These are phyloP conservation scores for Seriola aureovittata DNA, from an alignment of 2,113 vertebrate species.

Conservation along the genomic window DNA sequence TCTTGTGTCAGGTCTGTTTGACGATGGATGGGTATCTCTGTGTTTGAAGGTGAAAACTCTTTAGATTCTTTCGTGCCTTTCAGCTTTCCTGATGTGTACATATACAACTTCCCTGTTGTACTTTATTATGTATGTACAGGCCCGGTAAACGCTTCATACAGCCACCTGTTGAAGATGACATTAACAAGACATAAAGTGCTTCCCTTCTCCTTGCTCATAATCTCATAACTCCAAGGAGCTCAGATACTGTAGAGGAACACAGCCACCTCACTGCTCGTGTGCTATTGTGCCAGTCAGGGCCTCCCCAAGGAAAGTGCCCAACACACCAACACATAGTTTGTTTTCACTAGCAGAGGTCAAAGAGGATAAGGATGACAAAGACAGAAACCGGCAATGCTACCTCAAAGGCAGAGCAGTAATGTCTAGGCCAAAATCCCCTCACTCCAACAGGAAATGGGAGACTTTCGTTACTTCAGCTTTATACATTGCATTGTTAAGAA, in stretches of 20 bases:
- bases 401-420: not conserved
- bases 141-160: too few relatives aligned
- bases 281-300: not conserved
- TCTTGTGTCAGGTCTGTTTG: not conserved
- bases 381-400: not conserved
- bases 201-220: not conserved
- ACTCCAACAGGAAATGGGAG: not conserved
- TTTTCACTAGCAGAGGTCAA: conserved; percentile 16
- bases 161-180: too few relatives aligned
- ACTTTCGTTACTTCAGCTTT: not conserved
- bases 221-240: not conserved
- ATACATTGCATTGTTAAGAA: not conserved
- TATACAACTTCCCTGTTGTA: too few relatives aligned
- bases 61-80: not conserved
- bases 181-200: too few relatives aligned
- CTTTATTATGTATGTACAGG: too few relatives aligned
- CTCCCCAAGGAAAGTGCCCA: not conserved
- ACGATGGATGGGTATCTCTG: not conserved
- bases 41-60: not conserved
- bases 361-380: not conserved
- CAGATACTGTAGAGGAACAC: not conserved
- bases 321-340: not conserved
- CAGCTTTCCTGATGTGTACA: too few relatives aligned
- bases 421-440: not conserved
- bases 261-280: not conserved